Evolutionary conservation across 2,888 invertebrate species (phyloP).

Genomic region (Drosophila sordidapex): DNA sequence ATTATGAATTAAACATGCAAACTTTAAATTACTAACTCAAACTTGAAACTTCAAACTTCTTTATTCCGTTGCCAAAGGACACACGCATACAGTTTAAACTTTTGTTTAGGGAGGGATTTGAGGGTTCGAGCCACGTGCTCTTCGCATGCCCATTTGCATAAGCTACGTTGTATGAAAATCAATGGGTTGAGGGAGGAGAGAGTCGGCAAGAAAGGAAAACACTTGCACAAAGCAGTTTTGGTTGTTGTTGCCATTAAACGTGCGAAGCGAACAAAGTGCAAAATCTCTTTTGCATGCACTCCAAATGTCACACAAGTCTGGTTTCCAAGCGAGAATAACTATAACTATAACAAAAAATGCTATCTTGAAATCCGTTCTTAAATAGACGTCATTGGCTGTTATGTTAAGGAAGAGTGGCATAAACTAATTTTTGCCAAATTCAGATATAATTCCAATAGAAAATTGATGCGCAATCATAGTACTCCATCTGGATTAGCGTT

Average conservation of each 20-base stretch:
- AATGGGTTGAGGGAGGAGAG: background rate
- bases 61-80: conserved; percentile 16
- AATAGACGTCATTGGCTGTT: background rate
- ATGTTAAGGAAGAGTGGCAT: background rate
- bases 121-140: conserved; percentile 20
- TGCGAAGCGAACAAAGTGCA: conserved; percentile 16
- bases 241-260: conserved; percentile 12
- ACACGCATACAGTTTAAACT: conserved; percentile 28
- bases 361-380: background rate
- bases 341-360: background rate
- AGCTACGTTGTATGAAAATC: conserved; percentile 15
- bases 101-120: conserved; percentile 2
- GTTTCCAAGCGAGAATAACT: background rate
- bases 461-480: background rate
- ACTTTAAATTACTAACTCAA: conserved; percentile 38
- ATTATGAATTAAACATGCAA: conserved; percentile 44
- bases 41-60: conserved; percentile 15
- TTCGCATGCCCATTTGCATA: conserved; percentile 50
- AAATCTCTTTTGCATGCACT: conserved; percentile 13
- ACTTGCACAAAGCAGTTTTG: conserved; percentile 14
- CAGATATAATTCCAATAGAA: background rate
- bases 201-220: conserved; percentile 1
- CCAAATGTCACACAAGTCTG: conserved; percentile 5
- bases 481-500: background rate
- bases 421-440: background rate